Conservation (phyloP, 2,797 vertebrate genomes). For the Lagodon rhomboides region DNA sequence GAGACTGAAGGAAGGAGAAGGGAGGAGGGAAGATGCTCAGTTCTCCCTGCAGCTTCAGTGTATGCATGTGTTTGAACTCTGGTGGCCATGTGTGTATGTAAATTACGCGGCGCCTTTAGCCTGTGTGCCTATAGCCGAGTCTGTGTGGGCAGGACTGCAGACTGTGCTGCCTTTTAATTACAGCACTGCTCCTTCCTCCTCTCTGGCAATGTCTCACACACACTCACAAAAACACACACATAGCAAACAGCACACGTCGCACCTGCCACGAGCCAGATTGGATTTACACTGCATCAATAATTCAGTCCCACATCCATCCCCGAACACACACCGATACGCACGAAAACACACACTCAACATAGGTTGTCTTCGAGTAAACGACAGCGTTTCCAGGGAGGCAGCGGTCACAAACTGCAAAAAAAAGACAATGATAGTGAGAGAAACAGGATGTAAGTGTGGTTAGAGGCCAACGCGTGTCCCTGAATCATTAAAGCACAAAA, state of each 20-base stretch:
- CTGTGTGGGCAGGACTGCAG: slow-evolving; percentile 68
- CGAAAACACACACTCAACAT: slow-evolving; percentile 25
- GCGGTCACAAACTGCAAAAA: slow-evolving; percentile 23
- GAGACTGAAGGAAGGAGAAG: slow-evolving; percentile 5
- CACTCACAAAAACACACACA: slow-evolving; percentile 27
- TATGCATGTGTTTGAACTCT: slow-evolving; percentile 14
- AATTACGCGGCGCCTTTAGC: slow-evolving; percentile 30
- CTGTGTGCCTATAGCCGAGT: slow-evolving; percentile 43
- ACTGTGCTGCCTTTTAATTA: slow-evolving; percentile 74
- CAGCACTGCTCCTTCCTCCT: slow-evolving; percentile 55
- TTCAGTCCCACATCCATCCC: slow-evolving; percentile 68
- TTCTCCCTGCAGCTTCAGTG: slow-evolving; percentile 16
- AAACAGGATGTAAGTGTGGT: slow-evolving; percentile 7
- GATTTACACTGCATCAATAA: slow-evolving; percentile 83
- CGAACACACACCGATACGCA: slow-evolving; percentile 40
- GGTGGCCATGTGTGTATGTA: slow-evolving; percentile 40
- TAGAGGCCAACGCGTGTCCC: slow-evolving; percentile 17
- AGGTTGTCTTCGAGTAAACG: slow-evolving; percentile 40
- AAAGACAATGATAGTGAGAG: not conserved
- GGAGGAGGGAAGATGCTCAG: not conserved
- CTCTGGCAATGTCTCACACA: slow-evolving; percentile 45
- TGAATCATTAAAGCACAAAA: slow-evolving; percentile 37
- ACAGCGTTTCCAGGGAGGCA: slow-evolving; percentile 33
- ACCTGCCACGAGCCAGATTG: slow-evolving; percentile 80
- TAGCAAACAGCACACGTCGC: slow-evolving; percentile 53